Conservation (phyloP, 2,888 invertebrate genomes). For the Pemphredon lugubris region DNA sequence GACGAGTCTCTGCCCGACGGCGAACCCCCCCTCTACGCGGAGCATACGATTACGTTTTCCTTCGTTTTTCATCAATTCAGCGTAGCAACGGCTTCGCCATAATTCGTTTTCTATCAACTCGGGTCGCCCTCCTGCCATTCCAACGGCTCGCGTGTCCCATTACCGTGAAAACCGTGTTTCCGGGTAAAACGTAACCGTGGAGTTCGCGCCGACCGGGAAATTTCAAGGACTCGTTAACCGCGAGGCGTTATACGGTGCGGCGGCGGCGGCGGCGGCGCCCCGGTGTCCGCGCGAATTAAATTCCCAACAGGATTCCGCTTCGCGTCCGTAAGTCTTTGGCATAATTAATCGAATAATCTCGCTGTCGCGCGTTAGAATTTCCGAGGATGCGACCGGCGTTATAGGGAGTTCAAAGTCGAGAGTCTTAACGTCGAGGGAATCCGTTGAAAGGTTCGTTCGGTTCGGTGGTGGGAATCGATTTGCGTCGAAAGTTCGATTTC, state of each 20-base stretch:
- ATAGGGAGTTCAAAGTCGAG: too few species aligned
- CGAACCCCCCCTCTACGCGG: slow-evolving; percentile 11
- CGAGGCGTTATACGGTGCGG: neutral
- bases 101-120: neutral
- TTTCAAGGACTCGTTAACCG: slow-evolving; percentile 20
- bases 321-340: too few species aligned
- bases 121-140: neutral
- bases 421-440: too few species aligned
- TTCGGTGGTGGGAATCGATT: too few species aligned
- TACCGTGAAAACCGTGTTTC: slow-evolving; percentile 6
- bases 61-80: slow-evolving; percentile 59
- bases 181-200: neutral
- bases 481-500: too few species aligned
- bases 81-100: slow-evolving; percentile 14
- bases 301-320: too few species aligned
- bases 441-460: too few species aligned
- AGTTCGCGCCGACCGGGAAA: neutral
- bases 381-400: too few species aligned
- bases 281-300: neutral
- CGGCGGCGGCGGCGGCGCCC: neutral
- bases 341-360: too few species aligned
- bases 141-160: neutral
- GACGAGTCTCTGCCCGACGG: slow-evolving; percentile 16
- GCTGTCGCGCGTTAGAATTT: too few species aligned
- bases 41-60: slow-evolving; percentile 58